A percentile compares a stretch with the other conserved stretches of the same genome.
These are phyloP conservation scores for Damaliscus lunatus DNA, from an alignment of 2,113 vertebrate genomes.

Conservation along the genomic window DNA sequence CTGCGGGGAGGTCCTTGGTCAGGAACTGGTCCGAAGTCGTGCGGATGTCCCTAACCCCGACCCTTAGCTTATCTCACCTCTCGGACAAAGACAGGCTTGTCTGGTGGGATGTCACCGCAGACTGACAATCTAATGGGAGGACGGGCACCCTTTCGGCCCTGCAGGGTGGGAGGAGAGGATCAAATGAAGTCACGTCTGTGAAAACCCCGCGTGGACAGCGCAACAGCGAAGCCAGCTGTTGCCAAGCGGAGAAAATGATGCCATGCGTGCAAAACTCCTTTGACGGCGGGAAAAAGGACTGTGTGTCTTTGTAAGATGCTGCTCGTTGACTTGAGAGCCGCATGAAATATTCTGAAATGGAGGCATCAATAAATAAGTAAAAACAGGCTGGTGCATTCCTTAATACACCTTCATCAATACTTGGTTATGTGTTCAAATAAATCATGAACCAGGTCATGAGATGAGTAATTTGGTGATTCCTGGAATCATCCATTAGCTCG, in stretches of 20 bases:
- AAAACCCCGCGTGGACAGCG: background rate
- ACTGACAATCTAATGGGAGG: background rate
- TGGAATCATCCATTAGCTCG: background rate
- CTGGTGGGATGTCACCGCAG: background rate
- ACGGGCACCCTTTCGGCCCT: background rate
- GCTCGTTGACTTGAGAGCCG: background rate
- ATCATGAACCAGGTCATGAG: background rate
- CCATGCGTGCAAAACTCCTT: background rate
- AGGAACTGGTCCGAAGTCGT: fast-evolving
- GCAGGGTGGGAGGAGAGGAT: background rate
- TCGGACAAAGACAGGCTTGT: background rate
- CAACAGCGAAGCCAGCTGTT: background rate
- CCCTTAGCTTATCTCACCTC: background rate
- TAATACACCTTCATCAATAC: background rate
- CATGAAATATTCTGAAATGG: background rate
- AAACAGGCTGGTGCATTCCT: background rate
- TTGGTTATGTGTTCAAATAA: background rate
- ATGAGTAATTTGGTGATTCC: background rate
- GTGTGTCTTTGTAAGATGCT: background rate
- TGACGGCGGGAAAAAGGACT: background rate
- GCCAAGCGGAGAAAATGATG: background rate
- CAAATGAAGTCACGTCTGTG: background rate
- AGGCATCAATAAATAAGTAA: background rate
- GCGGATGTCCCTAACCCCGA: background rate
- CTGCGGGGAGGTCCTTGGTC: too few species aligned